phyloP scores from a whole-genome alignment of 2,888 invertebrate species.

The Amaurobius ferox region DNA sequence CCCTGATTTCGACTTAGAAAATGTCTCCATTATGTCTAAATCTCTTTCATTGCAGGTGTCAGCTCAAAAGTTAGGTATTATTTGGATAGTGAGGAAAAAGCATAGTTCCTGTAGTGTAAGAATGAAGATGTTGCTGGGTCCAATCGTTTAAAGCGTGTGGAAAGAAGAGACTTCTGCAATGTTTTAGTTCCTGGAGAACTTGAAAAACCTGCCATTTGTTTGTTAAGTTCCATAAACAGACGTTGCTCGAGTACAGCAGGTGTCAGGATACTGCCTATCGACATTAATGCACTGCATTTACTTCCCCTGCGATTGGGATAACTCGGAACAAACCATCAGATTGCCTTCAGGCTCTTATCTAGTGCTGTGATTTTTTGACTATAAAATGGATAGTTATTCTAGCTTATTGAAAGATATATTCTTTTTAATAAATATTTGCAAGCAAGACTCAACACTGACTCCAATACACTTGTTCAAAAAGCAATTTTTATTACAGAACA shows the following conservation, averaged over 20 bases:
- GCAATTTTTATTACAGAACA: neutral
- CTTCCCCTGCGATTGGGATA: neutral
- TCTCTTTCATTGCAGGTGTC: neutral
- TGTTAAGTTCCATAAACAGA: slow-evolving; percentile 56
- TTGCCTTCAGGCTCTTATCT: slow-evolving; percentile 61
- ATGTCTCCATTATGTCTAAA: neutral
- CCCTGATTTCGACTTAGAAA: no score
- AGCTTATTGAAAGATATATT: slow-evolving; percentile 6
- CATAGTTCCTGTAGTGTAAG: slow-evolving; percentile 46
- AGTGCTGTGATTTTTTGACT: slow-evolving; percentile 70
- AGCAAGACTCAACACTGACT: slow-evolving; percentile 6
- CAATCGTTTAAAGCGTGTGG: slow-evolving; percentile 29
- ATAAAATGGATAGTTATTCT: slow-evolving; percentile 63
- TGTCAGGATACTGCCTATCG: neutral
- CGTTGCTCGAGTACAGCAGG: slow-evolving; percentile 12
- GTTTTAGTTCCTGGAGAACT: slow-evolving; percentile 50
- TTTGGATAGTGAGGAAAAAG: slow-evolving; percentile 29
- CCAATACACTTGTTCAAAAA: neutral
- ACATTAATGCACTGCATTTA: neutral
- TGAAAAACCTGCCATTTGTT: slow-evolving; percentile 57
- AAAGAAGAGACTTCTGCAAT: slow-evolving; percentile 40
- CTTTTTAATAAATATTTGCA: slow-evolving; percentile 3
- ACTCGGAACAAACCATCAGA: slow-evolving; percentile 54
- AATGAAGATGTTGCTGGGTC: slow-evolving; percentile 34
- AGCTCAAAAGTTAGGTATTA: slow-evolving; percentile 45